These are phyloP conservation scores for Melipona quadrifasciata DNA, from an alignment of 1,140 invertebrate genomes.

Conservation along the genomic window DNA sequence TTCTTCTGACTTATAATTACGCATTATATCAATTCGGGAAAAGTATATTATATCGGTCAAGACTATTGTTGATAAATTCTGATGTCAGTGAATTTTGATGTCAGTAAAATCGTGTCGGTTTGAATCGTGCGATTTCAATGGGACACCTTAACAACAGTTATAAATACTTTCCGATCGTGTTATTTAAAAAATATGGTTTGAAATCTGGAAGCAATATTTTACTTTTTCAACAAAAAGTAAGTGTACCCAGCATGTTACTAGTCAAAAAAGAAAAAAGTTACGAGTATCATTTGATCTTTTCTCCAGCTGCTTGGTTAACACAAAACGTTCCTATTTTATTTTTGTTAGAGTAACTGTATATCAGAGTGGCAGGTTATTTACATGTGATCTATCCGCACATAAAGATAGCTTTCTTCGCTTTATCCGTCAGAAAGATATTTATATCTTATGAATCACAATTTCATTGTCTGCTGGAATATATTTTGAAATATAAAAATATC, in stretches of 20 bases:
- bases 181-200: too few relatives aligned
- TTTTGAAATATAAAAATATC: not conserved
- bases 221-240: not conserved
- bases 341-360: conserved; percentile 36
- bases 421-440: conserved; percentile 48
- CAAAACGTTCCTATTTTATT: conserved; percentile 33
- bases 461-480: conserved; percentile 18
- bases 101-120: too few relatives aligned
- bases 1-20: too few relatives aligned
- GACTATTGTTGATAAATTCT: too few relatives aligned
- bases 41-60: too few relatives aligned
- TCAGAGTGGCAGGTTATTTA: conserved; percentile 52
- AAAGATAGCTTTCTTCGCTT: conserved; percentile 9
- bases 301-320: not conserved
- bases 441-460: conserved; percentile 52
- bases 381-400: conserved; percentile 30
- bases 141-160: not conserved
- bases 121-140: too few relatives aligned
- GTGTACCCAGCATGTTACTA: not conserved
- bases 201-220: not conserved
- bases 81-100: too few relatives aligned
- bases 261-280: not conserved
- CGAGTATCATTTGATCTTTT: not conserved
- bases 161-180: not conserved
- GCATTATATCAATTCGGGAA: too few relatives aligned